Evolutionary conservation across 2,113 vertebrate genomes (phyloP).

Genomic region (Tretioscincus oriximinensis): DNA sequence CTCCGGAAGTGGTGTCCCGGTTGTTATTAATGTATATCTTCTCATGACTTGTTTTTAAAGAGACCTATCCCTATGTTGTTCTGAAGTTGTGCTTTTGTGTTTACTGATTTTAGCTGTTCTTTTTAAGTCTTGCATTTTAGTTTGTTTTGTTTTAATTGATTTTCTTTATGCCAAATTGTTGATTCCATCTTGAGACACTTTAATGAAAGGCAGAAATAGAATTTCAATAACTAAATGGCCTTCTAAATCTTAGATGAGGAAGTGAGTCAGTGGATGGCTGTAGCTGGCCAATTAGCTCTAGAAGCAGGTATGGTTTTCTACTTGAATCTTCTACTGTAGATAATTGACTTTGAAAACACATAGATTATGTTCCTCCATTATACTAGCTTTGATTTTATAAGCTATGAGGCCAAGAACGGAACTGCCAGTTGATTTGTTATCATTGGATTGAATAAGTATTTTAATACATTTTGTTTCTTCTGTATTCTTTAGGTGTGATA

Average conservation of each 20-base stretch:
- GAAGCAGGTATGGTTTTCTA: background rate
- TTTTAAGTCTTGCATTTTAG: too few species aligned
- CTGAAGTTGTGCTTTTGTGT: too few species aligned
- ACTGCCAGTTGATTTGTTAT: background rate
- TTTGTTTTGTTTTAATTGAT: too few species aligned
- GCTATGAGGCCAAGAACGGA: background rate
- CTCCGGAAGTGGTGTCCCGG: too few species aligned
- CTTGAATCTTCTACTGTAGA: background rate
- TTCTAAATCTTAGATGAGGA: background rate
- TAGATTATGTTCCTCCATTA: background rate
- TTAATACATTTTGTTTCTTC: background rate
- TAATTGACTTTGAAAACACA: background rate
- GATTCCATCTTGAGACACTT: too few species aligned
- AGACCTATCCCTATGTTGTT: too few species aligned
- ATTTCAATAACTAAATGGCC: background rate
- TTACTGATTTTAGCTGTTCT: too few species aligned
- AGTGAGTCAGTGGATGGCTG: background rate
- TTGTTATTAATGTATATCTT: too few species aligned
- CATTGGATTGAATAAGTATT: background rate
- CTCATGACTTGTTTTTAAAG: too few species aligned
- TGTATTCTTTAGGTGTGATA: constrained; percentile 81
- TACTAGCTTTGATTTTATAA: background rate
- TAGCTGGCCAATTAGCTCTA: background rate
- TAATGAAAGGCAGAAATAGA: too few species aligned
- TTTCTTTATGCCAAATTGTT: too few species aligned